Percentiles rank a stretch among this genome's conserved stretches.
Conservation (phyloP, 1,140 invertebrate species). For the Macrostomum lignano region DNA sequence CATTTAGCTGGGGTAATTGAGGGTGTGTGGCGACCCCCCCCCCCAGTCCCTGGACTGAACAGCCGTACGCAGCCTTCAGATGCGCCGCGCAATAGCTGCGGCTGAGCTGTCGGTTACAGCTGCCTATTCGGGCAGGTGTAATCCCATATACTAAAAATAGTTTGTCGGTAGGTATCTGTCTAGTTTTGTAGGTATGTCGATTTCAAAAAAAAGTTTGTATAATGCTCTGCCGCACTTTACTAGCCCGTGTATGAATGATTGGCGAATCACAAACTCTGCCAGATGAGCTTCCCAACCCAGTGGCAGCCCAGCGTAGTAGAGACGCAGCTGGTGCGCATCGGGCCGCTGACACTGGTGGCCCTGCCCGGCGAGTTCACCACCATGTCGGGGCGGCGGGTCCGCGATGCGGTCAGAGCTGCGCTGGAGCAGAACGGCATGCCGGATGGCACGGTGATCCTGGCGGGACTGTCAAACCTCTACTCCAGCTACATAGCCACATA, state of each 20-base stretch:
- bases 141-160: no score
- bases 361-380: conserved; percentile 71
- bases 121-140: no score
- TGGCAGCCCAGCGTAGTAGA: conserved; percentile 66
- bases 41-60: no score
- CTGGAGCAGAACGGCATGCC: conserved; percentile 6
- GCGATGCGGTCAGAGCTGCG: conserved; percentile 12
- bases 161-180: no score
- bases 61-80: no score
- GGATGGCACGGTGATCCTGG: conserved; percentile 38
- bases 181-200: no score
- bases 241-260: neutral
- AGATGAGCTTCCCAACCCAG: conserved; percentile 52
- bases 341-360: conserved; percentile 40
- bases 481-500: conserved; percentile 58
- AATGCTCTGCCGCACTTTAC: no score
- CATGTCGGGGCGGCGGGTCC: conserved; percentile 55
- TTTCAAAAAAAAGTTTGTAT: no score
- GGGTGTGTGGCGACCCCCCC: no score
- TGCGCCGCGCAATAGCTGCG: no score
- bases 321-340: conserved; percentile 44
- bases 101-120: no score
- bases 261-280: conserved; percentile 9
- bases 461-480: conserved; percentile 59
- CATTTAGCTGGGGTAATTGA: no score